A percentile compares a stretch with the other conserved stretches of the same genome.
These are phyloP conservation scores for Meiosimyza decipiens DNA, from an alignment of 2,888 invertebrate species.

Conservation along the genomic window DNA sequence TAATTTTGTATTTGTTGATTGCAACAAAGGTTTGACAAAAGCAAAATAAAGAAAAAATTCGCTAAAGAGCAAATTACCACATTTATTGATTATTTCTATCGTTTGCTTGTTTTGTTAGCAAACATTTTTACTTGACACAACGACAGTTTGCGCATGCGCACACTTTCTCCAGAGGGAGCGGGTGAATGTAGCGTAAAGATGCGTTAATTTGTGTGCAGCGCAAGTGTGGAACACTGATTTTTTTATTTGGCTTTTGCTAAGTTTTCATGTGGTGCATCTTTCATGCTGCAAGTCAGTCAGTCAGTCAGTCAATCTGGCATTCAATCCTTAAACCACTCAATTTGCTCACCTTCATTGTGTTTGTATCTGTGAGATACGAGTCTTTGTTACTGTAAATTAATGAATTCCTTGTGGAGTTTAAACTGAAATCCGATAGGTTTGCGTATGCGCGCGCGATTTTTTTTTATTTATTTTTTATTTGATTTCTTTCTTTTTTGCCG, in stretches of 20 bases:
- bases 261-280: too few species aligned
- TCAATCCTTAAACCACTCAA: background rate
- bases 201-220: background rate
- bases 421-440: background rate
- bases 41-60: background rate
- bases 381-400: background rate
- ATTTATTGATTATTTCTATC: background rate
- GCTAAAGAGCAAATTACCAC: background rate
- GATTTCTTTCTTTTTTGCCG: background rate
- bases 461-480: conserved; percentile 1
- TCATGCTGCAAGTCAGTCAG: background rate
- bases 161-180: conserved; percentile 7
- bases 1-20: background rate
- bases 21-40: background rate
- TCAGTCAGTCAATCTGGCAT: background rate
- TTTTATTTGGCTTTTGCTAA: too few species aligned
- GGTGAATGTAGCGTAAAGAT: background rate
- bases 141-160: background rate
- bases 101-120: background rate
- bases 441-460: conserved; percentile 13
- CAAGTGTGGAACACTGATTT: background rate
- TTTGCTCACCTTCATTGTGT: conserved; percentile 46
- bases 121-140: background rate
- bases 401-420: conserved; percentile 7
- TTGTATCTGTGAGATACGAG: background rate